Conservation (phyloP, 2,113 vertebrate species). For the Ia io region DNA sequence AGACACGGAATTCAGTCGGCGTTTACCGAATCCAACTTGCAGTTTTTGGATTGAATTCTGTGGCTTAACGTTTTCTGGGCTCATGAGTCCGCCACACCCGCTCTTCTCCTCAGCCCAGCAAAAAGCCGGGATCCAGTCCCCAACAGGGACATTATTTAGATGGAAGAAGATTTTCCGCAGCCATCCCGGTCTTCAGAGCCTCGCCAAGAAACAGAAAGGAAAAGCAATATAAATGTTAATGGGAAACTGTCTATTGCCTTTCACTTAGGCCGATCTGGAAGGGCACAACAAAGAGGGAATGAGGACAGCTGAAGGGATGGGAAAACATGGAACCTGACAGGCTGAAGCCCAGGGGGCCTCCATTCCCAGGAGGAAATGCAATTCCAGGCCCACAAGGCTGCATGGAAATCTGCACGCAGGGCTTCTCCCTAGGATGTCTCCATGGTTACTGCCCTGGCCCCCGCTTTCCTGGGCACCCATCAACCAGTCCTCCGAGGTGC, state of each 20-base stretch:
- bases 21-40: accelerated
- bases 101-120: background rate
- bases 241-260: slow-evolving; percentile 77
- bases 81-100: background rate
- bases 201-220: slow-evolving; percentile 70
- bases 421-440: background rate
- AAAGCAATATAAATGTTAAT: slow-evolving; percentile 88
- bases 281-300: slow-evolving; percentile 76
- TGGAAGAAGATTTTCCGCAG: slow-evolving; percentile 61
- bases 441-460: background rate
- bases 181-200: slow-evolving; percentile 24
- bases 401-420: background rate
- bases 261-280: slow-evolving; percentile 76
- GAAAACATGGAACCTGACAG: slow-evolving; percentile 52
- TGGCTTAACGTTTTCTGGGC: background rate
- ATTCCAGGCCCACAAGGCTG: background rate
- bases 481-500: accelerated
- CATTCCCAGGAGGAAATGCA: background rate
- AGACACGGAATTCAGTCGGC: accelerated
- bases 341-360: background rate
- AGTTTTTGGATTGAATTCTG: background rate
- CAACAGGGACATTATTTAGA: slow-evolving; percentile 43
- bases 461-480: background rate
- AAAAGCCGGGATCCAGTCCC: background rate
- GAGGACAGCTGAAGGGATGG: slow-evolving; percentile 67